Base-by-base conservation (phyloP, 2,113 vertebrate species). In the Ceratotherium simum region DNA sequence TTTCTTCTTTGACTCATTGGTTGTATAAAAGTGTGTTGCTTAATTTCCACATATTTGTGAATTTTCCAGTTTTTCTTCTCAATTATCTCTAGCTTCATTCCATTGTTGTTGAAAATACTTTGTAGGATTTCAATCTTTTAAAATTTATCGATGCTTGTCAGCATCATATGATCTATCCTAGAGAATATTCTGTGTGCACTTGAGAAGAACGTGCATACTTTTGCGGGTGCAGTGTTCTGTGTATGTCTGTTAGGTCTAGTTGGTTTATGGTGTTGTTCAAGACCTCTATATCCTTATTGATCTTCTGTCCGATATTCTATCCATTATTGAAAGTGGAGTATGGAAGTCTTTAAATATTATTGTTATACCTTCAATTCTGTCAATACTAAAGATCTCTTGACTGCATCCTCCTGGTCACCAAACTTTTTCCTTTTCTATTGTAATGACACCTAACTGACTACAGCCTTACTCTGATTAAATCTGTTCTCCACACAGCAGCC, bases 81-180 rank as follows among this genome's bases (percentile, higher is more conserved):
- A 92, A 54, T 56, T 65, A 81, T 80, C 73, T 92, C n/a, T 92
- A 51, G 75, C 36, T 80, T 87, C 65, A 87, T 56, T 65, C 39
- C 65, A 46, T 39, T 58, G 27, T 54, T 79, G 39, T 12, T 56
- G 20, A 92, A 54, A 18, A 36, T 48, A 42, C 31, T 64, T 64
- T 20, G 56, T 46, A 46, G 73, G 25, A 56, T 42, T 58, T 95
- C 13, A 83, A 23, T n/a, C 42, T 83, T 58, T 85, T 58, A 82
- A 18, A 39, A 58, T 62, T 13, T 62, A 31, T 39, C 69, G 17
- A 10, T 8, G 25, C 67, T 76, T 80, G 64, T 75, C 51, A 89
- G 36, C 84, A 17, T 29, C 23, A 72, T 23, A 48, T 51, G 27
- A 3, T 56, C 25, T 81, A n/a, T 78, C n/a, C 25, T 33, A 2